Evolutionary conservation across 1,140 invertebrate genomes (phyloP).

Genomic region (Drosophila chauvacae): DNA sequence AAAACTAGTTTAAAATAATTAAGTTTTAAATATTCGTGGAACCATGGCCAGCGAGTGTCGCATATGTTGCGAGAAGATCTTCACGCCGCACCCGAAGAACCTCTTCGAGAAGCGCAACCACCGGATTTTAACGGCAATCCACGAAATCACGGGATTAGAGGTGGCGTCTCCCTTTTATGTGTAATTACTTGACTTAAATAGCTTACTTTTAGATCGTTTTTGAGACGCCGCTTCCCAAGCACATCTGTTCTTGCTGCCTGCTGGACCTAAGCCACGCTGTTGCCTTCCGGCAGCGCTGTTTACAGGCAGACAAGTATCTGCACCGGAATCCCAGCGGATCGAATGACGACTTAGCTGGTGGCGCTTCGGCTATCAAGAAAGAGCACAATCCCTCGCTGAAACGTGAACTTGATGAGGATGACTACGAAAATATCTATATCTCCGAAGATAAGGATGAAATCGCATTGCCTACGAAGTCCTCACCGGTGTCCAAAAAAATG

Average conservation of each 20-base stretch:
- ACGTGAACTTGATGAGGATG: not conserved
- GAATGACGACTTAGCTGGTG: too few relatives aligned
- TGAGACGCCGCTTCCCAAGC: conserved; percentile 33
- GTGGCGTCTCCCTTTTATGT: conserved; percentile 14
- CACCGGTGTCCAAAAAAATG: not conserved
- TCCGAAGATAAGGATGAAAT: not conserved
- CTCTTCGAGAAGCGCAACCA: conserved; percentile 49
- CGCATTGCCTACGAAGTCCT: not conserved
- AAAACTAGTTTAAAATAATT: not conserved
- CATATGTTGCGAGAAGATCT: conserved; percentile 58
- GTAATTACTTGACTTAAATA: not conserved
- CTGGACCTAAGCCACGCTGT: conserved; percentile 59
- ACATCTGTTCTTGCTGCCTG: conserved; percentile 67
- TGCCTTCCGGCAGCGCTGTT: conserved; percentile 57
- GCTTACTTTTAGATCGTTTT: conserved; percentile 26
- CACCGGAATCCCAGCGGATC: not conserved
- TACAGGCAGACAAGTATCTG: conserved; percentile 35
- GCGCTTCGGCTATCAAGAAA: not conserved
- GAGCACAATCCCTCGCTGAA: conserved; percentile 17
- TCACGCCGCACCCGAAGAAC: conserved; percentile 51
- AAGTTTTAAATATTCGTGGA: not conserved
- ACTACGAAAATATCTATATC: not conserved
- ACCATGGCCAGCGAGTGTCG: conserved; percentile 48
- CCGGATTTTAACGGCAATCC: conserved; percentile 34
- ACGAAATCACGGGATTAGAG: conserved; percentile 50